Conservation (phyloP, 2,888 invertebrate genomes). For the Phyto melanocephala region DNA sequence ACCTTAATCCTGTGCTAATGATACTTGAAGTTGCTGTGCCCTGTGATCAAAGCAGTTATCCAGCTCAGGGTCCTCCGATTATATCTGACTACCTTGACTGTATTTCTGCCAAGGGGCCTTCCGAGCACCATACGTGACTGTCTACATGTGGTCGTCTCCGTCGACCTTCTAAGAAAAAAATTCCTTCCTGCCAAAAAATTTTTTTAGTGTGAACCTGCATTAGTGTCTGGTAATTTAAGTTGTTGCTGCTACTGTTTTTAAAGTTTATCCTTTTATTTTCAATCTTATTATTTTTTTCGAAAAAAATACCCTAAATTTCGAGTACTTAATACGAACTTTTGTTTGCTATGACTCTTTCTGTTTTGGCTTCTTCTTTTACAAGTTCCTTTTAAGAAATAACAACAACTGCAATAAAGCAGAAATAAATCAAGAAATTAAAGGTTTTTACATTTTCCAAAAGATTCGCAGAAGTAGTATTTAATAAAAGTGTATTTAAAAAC, state of each 20-base stretch:
- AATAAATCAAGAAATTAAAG: not conserved
- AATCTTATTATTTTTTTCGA: slow-evolving; percentile 6
- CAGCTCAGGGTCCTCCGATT: too few relatives aligned
- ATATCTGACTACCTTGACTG: too few relatives aligned
- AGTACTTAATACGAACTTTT: not conserved
- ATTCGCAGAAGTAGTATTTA: not conserved
- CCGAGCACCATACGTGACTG: too few relatives aligned
- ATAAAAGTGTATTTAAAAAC: slow-evolving; percentile 37
- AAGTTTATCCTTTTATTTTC: not conserved
- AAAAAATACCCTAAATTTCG: slow-evolving; percentile 23
- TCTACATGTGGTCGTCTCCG: too few relatives aligned
- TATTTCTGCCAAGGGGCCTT: too few relatives aligned
- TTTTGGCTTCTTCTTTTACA: not conserved
- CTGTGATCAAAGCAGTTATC: too few relatives aligned
- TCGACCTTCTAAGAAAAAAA: too few relatives aligned
- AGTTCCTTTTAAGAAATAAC: slow-evolving; percentile 1
- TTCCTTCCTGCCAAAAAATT: too few relatives aligned
- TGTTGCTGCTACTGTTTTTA: not conserved
- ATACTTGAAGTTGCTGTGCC: too few relatives aligned
- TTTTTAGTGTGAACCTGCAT: not conserved
- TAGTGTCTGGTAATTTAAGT: not conserved
- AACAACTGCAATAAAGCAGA: not conserved
- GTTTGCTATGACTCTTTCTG: not conserved
- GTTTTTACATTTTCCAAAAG: slow-evolving; percentile 27
- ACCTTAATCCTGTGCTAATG: too few relatives aligned